These are phyloP conservation scores for Kradibia gibbosae DNA, from an alignment of 1,140 invertebrate species.

Conservation along the genomic window DNA sequence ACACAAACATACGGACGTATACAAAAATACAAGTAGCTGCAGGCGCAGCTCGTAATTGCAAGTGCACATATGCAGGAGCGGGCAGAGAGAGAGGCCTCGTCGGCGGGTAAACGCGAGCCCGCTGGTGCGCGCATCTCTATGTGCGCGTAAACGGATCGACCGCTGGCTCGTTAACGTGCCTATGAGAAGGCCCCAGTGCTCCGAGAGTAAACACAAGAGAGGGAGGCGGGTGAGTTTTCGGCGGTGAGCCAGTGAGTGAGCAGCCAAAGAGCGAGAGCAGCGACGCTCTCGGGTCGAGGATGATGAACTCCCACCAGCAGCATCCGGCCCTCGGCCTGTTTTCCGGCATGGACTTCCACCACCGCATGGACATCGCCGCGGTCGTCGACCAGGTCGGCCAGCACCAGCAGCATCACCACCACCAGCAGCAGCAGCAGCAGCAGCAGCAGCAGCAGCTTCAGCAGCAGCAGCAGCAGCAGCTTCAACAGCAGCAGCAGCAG, in stretches of 20 bases:
- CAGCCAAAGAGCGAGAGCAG: neutral
- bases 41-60: no score
- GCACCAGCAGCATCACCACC: conserved; percentile 55
- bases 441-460: conserved; percentile 20
- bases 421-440: neutral
- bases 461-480: conserved; percentile 30
- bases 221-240: neutral
- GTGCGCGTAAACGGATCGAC: no score
- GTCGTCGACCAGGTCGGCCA: conserved; percentile 66
- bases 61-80: no score
- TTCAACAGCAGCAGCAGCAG: neutral
- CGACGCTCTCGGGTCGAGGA: conserved; percentile 14
- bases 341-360: conserved; percentile 60
- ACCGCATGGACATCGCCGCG: conserved; percentile 59
- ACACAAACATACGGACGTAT: neutral
- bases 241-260: neutral
- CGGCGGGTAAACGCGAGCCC: neutral
- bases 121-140: neutral
- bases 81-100: neutral
- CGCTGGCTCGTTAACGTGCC: no score
- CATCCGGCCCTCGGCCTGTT: conserved; percentile 58
- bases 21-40: neutral
- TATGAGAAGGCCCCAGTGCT: no score
- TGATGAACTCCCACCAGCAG: conserved; percentile 60
- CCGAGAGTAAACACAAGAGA: neutral